Conservation (phyloP, 2,888 invertebrate species). For the Brachypalpus laphriformis region DNA sequence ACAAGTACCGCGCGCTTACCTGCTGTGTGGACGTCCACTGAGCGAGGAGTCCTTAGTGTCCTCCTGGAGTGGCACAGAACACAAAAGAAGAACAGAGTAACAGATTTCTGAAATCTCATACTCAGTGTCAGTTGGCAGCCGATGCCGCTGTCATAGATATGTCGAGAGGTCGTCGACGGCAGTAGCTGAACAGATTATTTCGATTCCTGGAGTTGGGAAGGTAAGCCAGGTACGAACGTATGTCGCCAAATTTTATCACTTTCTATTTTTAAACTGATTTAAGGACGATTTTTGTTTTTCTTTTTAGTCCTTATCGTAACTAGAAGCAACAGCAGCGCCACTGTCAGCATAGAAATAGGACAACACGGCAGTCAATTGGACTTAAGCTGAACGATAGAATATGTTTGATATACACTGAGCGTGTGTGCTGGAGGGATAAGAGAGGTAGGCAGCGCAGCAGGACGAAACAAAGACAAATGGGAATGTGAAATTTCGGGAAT, state of each 20-base stretch:
- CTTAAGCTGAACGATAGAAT: conserved; percentile 2
- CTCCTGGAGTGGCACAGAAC: conserved; percentile 22
- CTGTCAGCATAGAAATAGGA: conserved; percentile 10
- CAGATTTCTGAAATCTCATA: conserved; percentile 60
- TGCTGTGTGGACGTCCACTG: conserved; percentile 20
- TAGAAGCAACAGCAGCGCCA: background rate
- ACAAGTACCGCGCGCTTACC: conserved; percentile 42
- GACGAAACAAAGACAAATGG: conserved; percentile 5
- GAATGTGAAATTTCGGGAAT: conserved; percentile 35
- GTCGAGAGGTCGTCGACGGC: conserved; percentile 23
- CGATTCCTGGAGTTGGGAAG: conserved; percentile 13
- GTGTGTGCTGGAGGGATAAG: conserved; percentile 26
- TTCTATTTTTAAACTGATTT: conserved; percentile 55
- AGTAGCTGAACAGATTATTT: conserved; percentile 45
- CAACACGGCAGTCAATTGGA: conserved; percentile 54
- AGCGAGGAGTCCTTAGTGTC: too few species aligned
- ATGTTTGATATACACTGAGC: background rate
- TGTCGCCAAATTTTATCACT: conserved; percentile 67
- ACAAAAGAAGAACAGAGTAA: conserved; percentile 21
- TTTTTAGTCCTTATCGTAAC: background rate
- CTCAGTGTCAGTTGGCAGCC: conserved; percentile 48
- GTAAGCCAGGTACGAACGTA: conserved; percentile 36
- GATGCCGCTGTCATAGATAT: conserved; percentile 43
- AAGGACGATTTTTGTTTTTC: background rate
- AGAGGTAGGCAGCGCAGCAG: conserved; percentile 4